Evolutionary conservation across 1,140 invertebrate genomes (phyloP).

Genomic region (Sinonovacula constricta): DNA sequence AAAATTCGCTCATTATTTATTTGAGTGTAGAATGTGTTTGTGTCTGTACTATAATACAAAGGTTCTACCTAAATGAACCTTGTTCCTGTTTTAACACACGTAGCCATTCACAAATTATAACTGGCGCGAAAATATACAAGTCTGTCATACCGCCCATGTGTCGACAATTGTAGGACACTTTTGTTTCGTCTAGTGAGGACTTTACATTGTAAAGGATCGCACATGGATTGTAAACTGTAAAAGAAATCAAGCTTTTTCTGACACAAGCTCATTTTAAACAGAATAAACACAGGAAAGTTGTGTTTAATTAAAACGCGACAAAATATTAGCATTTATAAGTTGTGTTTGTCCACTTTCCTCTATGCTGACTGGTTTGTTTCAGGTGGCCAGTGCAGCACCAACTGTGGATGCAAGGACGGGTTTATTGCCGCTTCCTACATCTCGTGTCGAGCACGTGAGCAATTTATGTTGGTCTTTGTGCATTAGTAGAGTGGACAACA

Average conservation of each 20-base stretch:
- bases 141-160: no score
- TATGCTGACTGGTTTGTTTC: not conserved
- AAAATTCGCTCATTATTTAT: not conserved
- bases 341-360: not conserved
- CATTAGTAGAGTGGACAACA: no score
- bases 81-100: no score
- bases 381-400: not conserved
- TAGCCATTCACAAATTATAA: no score
- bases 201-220: no score
- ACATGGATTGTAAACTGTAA: not conserved
- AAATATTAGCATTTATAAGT: not conserved
- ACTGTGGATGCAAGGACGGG: not conserved
- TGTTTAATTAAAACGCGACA: not conserved
- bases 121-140: no score
- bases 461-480: no score
- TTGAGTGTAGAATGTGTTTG: constrained; percentile 1
- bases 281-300: not conserved
- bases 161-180: no score
- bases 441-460: constrained; percentile 27
- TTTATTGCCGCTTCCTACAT: constrained; percentile 14
- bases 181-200: no score
- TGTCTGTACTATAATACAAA: no score
- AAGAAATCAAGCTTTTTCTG: not conserved
- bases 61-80: no score
- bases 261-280: not conserved